These are phyloP conservation scores for Nomada fabriciana DNA, from an alignment of 2,888 invertebrate genomes.

Conservation along the genomic window DNA sequence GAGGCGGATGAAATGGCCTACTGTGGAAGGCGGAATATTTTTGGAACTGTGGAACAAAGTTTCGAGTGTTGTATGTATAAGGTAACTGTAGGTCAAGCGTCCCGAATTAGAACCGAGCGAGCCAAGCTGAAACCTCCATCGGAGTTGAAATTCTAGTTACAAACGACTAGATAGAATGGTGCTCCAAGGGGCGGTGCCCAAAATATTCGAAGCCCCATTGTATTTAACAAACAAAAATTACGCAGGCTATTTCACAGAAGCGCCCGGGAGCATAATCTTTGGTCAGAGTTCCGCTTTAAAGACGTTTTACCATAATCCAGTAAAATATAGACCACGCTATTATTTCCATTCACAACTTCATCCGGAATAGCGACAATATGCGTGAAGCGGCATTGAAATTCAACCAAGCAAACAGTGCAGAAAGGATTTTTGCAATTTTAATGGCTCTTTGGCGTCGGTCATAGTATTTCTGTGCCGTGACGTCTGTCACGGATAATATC, in stretches of 20 bases:
- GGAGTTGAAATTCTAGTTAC: not conserved
- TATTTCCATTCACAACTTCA: not conserved
- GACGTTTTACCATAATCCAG: not conserved
- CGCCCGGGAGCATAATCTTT: not conserved
- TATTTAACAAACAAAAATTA: not conserved
- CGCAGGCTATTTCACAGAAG: not conserved
- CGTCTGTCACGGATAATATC: conserved; percentile 18
- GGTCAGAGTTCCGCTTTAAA: not conserved
- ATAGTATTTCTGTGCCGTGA: conserved; percentile 45
- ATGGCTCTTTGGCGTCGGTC: conserved; percentile 54
- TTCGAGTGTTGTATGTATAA: no score
- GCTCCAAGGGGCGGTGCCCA: no score
- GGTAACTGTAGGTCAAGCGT: not conserved
- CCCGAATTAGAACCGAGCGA: not conserved
- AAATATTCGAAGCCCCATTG: not conserved
- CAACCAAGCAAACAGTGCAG: conserved; percentile 28
- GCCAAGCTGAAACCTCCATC: no score
- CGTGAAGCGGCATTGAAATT: not conserved
- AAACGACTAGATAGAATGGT: not conserved
- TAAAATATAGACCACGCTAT: not conserved
- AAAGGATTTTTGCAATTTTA: conserved; percentile 47
- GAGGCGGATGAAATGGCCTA: no score
- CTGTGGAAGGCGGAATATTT: not conserved
- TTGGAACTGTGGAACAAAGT: not conserved
- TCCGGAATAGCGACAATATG: not conserved